Base-by-base conservation (phyloP, 1,140 invertebrate genomes). In the Pristionchus pacificus region DNA sequence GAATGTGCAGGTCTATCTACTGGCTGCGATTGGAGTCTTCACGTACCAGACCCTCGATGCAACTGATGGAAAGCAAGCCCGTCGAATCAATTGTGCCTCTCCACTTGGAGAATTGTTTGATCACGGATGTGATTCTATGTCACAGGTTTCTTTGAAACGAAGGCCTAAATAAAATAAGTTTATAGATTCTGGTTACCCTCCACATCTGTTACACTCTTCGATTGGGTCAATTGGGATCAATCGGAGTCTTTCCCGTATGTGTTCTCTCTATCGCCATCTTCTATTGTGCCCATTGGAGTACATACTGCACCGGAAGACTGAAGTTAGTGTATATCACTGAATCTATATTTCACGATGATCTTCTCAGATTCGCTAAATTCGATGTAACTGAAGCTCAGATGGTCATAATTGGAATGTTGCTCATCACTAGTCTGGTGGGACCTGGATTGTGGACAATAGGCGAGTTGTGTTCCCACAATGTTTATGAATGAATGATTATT, bases 221-320 rank as follows among this genome's bases (percentile, higher is more conserved):
- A 81, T 85, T 98, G 65, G 96, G 95, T 2, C 27, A 73, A 24
- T 58, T 75, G 49, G 88, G 90, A 80, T 90, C 92, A 84, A 92
- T 93, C n/a, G 71, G 65, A 29, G 90, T 89, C 61, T 93, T 93
- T 90, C 91, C 97, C 89, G 93, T 97, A 87, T 93, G 91, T 86
- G 93, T 97, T 82, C 90, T 91, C 85, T 93, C 93, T 19, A 91
- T 95, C 85, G 91, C 91, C 19, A 85, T 98, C 63, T 99, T 98
- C 86, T 99, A 98, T 86, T 92, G 91, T 85, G 95, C 96, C 1
- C 96, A 98, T 85, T 99, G 96, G 97, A 94, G 97, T 85, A 95
- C 95, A 0, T 99, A 98, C 86, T 94, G 98, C 25, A 96, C 86
- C 87, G 91, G 91, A 61, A 90, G 91, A 28, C 87, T 99, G 69